Evolutionary conservation across 2,797 vertebrate species (phyloP), one percentile per base, ranked within the genome.

Genomic region (Karalla daura): DNA sequence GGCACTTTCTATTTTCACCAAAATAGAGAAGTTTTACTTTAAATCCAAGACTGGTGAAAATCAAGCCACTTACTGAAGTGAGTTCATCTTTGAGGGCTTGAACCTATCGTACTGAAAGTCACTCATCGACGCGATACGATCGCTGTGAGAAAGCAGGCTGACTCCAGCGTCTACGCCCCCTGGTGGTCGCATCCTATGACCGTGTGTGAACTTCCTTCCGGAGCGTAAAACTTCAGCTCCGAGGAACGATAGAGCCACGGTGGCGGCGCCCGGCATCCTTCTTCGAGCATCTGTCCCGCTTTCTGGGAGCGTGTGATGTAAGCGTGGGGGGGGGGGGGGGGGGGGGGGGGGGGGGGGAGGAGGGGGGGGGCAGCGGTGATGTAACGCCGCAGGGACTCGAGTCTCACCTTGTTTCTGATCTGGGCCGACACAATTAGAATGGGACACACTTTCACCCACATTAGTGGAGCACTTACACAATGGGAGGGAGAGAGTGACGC

Each of bases 321-420:
- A 87, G 63, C 1, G 28, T 1, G 23, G 77, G 63, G 70, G 41
- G 61, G 28, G 3, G 2, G 36, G 45, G 45, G 39, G 73, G 65
- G 40, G 7, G 5, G 77, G 75, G 84, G 70, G 59, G 37, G 20
- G 10, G 37, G 24, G 41, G 52, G 78, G 60, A 70, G 65, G 74
- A 55, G 72, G 75, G 86, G 55, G 72, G 75, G 86, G 78, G 17
- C 81, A 46, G 33, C 0, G 44, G 35, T 92, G 91, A 90, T 74
- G 72, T 78, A 92, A 93, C 79, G 63, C 91, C 77, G 0, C 68
- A 46, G 91, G 88, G 90, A 89, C 14, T 21, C 3, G 9, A 60
- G 80, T 86, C 80, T 84, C 85, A 84, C 87, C 89, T 85, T 62
- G 64, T 88, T 91, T 85, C 78, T 76, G 81, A 92, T 90, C 86